Conservation (phyloP, 2,797 vertebrate genomes). For the Cottoperca gobio region DNA sequence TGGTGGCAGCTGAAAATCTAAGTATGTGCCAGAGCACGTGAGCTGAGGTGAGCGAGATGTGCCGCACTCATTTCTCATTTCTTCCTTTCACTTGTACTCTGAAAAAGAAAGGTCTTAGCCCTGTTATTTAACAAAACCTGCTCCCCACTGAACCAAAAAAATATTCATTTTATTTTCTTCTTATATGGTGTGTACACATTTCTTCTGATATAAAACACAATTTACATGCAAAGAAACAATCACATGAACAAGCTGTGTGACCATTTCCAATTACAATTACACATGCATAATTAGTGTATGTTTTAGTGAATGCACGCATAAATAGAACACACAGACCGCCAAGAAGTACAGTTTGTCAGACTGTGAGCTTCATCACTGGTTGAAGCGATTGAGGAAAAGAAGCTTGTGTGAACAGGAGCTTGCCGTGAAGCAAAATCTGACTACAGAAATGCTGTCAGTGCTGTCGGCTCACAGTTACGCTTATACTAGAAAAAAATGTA, state of each 20-base stretch:
- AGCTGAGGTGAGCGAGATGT: slow-evolving; percentile 5
- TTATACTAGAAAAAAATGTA: slow-evolving; percentile 19
- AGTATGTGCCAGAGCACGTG: slow-evolving; percentile 1
- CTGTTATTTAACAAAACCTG: slow-evolving; percentile 32
- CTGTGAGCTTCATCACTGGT: slow-evolving; percentile 11
- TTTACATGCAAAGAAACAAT: slow-evolving; percentile 1
- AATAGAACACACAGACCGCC: neutral
- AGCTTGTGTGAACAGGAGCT: slow-evolving; percentile 4
- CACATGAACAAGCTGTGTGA: neutral
- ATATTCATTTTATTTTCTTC: neutral
- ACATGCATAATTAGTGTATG: slow-evolving; percentile 6
- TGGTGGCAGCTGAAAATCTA: slow-evolving; percentile 15
- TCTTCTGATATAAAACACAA: slow-evolving; percentile 13
- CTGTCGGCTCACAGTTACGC: slow-evolving; percentile 39
- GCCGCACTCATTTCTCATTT: neutral
- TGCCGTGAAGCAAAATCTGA: slow-evolving; percentile 37
- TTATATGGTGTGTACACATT: neutral
- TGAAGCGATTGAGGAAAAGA: neutral
- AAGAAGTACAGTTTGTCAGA: slow-evolving; percentile 30
- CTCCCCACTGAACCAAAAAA: slow-evolving; percentile 16
- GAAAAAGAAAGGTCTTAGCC: slow-evolving; percentile 23
- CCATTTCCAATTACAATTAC: slow-evolving; percentile 27
- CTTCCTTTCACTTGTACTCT: neutral
- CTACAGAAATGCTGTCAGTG: slow-evolving; percentile 15
- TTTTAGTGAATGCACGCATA: neutral